A percentile compares a stretch with the other conserved stretches of the same genome.
Conservation (phyloP, 2,888 invertebrate species). For the Periphyllus acericola region DNA sequence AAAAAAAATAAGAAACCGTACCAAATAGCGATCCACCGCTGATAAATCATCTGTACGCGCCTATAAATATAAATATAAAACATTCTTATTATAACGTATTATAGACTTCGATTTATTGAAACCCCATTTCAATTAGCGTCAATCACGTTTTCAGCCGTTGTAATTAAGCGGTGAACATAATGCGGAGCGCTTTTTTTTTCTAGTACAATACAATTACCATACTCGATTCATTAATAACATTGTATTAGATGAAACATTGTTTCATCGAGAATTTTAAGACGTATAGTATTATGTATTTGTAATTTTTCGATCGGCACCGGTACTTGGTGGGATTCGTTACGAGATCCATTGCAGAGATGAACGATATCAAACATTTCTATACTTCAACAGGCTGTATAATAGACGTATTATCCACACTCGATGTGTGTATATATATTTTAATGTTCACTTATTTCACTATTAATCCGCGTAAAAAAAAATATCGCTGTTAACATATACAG, state of each 20-base stretch:
- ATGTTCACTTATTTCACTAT: too few species aligned
- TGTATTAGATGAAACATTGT: background rate
- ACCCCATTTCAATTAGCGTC: conserved; percentile 34
- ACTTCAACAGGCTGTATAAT: too few species aligned
- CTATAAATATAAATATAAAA: background rate
- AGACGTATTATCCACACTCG: too few species aligned
- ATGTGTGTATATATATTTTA: too few species aligned
- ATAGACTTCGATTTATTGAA: background rate
- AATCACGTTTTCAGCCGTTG: background rate
- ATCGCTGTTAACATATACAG: too few species aligned
- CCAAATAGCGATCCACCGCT: conserved; percentile 10
- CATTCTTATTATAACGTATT: background rate
- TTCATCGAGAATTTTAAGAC: background rate
- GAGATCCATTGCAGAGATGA: too few species aligned
- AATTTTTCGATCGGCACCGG: too few species aligned
- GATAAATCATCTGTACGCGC: background rate
- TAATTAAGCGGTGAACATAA: conserved; percentile 3
- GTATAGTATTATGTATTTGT: too few species aligned
- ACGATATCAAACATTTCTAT: too few species aligned
- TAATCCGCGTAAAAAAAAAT: too few species aligned
- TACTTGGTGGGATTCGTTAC: background rate
- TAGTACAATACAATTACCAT: conserved; percentile 8
- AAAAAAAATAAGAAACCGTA: too few species aligned
- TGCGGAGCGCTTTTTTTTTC: background rate
- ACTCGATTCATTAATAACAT: background rate